phyloP scores from a whole-genome alignment of 92 coral and sea anemone genomes.

The Zoanthus solanderi region DNA sequence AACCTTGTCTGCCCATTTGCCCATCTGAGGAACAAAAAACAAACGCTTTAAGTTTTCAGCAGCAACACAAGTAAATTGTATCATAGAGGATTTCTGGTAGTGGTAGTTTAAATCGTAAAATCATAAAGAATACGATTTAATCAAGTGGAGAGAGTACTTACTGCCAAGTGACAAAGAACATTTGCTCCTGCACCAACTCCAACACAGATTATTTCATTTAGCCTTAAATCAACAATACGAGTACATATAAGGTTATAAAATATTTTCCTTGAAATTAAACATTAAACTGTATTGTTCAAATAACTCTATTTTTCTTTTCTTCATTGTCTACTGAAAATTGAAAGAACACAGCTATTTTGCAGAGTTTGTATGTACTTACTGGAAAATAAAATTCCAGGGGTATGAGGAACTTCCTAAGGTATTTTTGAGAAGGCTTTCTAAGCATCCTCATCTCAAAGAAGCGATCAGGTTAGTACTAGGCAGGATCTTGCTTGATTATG shows the following conservation, averaged over 20 bases:
- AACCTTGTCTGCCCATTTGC: constrained; percentile 89
- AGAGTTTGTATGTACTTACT: too few species aligned
- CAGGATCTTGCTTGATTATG: too few species aligned
- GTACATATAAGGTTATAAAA: neutral
- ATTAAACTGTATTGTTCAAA: too few species aligned
- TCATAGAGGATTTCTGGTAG: neutral
- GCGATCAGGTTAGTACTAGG: too few species aligned
- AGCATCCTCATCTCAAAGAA: too few species aligned
- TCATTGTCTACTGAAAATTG: too few species aligned
- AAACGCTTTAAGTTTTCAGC: neutral
- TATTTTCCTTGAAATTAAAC: too few species aligned
- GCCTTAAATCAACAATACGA: constrained; percentile 41
- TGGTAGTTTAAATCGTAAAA: neutral
- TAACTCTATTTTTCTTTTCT: too few species aligned
- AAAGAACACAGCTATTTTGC: too few species aligned
- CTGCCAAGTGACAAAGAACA: constrained; percentile 91
- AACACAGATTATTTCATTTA: constrained; percentile 83
- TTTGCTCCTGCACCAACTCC: constrained; percentile 99
- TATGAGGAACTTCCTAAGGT: too few species aligned
- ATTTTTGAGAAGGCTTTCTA: too few species aligned
- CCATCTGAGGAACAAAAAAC: constrained; percentile 58
- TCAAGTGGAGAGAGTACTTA: constrained; percentile 53
- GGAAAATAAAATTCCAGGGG: too few species aligned
- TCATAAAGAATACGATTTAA: neutral
- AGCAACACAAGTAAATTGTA: neutral